phyloP scores from a whole-genome alignment of 1,140 invertebrate species.

The Hypsibius dujardini region DNA sequence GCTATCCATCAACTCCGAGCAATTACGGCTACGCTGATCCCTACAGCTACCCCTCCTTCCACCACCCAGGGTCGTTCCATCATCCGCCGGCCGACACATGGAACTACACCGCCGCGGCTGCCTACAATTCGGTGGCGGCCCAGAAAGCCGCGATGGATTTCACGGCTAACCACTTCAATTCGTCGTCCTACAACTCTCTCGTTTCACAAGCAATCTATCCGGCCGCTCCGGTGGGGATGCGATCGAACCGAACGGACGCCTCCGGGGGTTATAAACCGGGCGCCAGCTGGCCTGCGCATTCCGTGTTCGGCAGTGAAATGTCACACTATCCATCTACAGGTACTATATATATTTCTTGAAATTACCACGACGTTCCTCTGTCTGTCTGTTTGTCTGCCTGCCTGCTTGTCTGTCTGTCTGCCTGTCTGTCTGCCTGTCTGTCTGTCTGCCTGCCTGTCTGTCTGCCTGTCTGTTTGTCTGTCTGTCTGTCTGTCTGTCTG shows the following conservation, averaged over 20 bases:
- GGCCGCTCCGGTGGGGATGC: background rate
- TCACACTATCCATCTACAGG: no score
- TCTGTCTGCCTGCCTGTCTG: no score
- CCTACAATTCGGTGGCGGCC: background rate
- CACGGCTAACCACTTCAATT: background rate
- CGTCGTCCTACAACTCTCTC: conserved; percentile 7
- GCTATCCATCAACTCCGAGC: background rate
- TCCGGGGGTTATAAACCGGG: background rate
- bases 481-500: no score
- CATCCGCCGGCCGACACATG: background rate
- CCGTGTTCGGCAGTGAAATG: conserved; percentile 14
- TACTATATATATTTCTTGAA: no score
- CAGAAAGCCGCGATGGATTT: background rate
- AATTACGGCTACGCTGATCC: background rate
- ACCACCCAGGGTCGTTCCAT: background rate
- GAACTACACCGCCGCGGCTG: background rate
- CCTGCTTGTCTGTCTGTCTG: no score
- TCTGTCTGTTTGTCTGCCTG: no score
- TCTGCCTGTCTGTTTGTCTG: no score
- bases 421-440: no score
- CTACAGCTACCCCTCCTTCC: background rate
- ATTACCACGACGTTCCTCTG: no score
- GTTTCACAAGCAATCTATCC: background rate
- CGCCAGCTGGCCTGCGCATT: background rate
- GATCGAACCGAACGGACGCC: background rate